Evolutionary conservation across 2,888 invertebrate genomes (phyloP), one percentile per base, ranked within the genome.

Genomic region (Drosophila sordidula): DNA sequence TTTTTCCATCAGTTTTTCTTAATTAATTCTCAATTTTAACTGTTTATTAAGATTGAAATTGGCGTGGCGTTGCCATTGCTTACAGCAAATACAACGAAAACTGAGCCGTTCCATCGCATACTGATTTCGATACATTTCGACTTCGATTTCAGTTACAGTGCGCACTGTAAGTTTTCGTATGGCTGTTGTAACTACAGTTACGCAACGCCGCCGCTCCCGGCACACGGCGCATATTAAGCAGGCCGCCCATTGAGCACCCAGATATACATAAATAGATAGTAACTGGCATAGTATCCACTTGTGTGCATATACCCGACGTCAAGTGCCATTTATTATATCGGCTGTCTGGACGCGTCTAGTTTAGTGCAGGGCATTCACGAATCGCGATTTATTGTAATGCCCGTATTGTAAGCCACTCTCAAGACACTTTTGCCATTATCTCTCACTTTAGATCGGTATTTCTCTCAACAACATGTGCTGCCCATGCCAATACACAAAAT

Each of bases 21-120:
- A 86, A 83, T 83, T 80, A 80, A 82, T 80, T 75, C 73, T 71
- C 83, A 78, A 78, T 80, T 86, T 83, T 69, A 80, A 80, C 80
- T 82, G 86, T 83, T 82, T 73, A 86, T 82, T 78, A 72, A 83
- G 69, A 62, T 67, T 72, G 67, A 69, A 68, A 78, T 50, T 67
- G 45, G 49, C 56, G 42, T 64, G 55, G 62, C 64, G 65, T 56
- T 56, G 72, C 47, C 56, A 46, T 80, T 83, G 78, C 78, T 72
- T 63, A 77, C 77, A 82, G 55, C 72, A 75, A 81, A 81, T 68
- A 71, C 74, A 34, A 34, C 12, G 4, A 29, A 34, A 77, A 69
- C 42, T 59, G 66, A 70, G 50, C 46, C 45, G 66, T 82, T 70
- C 55, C 63, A 54, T 59, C 63, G 83, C 86, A 85, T 86, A 75